Conservation (phyloP, 2,797 vertebrate genomes). For the Chloroceryle inda region DNA sequence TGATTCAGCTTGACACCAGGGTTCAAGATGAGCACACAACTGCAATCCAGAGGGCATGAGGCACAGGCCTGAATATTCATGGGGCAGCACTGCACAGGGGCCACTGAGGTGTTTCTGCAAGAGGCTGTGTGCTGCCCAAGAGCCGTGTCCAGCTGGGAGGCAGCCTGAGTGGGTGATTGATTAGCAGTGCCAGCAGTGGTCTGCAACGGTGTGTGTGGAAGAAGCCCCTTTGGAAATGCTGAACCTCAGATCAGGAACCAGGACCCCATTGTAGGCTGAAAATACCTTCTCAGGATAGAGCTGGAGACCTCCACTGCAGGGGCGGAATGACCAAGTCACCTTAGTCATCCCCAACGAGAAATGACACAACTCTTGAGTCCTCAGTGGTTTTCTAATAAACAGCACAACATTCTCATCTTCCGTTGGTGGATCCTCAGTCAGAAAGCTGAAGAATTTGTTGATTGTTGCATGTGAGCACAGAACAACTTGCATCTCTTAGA, state of each 20-base stretch:
- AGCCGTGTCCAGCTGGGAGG: not conserved
- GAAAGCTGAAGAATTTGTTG: not conserved
- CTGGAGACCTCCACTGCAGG: not conserved
- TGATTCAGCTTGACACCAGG: not conserved
- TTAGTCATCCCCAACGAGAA: not conserved
- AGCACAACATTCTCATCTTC: not conserved
- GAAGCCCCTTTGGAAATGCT: not conserved
- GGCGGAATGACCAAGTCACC: not conserved
- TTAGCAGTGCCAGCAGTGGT: not conserved
- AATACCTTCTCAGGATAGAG: not conserved
- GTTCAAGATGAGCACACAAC: not conserved
- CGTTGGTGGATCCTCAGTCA: not conserved
- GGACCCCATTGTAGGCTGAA: not conserved
- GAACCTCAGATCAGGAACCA: not conserved
- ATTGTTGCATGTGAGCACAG: not conserved
- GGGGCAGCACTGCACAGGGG: not conserved
- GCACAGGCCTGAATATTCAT: not conserved
- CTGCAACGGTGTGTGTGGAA: accelerated
- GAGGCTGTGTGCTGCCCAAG: not conserved
- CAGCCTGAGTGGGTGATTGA: not conserved
- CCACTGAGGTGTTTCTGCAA: not conserved
- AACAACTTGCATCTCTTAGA: not conserved
- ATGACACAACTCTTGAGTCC: not conserved
- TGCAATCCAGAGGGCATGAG: not conserved
- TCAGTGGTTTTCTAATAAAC: not conserved